Conservation (phyloP, 2,797 vertebrate genomes). For the Rhinella marina region DNA sequence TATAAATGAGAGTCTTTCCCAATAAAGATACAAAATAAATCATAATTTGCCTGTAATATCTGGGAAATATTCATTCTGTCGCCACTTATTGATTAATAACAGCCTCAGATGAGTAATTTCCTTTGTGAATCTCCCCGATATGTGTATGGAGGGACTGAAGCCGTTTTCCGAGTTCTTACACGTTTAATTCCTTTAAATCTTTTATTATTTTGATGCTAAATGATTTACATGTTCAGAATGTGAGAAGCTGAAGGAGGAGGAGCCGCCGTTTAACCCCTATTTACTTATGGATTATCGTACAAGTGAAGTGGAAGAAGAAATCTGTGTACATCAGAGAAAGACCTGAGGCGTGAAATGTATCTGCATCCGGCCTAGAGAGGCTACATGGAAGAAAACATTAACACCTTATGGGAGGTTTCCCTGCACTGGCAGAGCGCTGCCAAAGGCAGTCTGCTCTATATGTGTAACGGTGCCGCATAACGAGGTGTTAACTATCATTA, state of each 20-base stretch:
- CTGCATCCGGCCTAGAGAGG: background rate
- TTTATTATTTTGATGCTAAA: conserved; percentile 11
- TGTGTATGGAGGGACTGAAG: background rate
- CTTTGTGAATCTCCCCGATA: too few relatives aligned
- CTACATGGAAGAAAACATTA: conserved; percentile 26
- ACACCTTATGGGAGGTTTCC: background rate
- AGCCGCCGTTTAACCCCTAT: conserved; percentile 11
- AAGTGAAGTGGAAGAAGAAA: conserved; percentile 32
- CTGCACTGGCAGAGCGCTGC: background rate
- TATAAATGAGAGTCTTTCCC: too few relatives aligned
- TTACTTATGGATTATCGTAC: conserved; percentile 38
- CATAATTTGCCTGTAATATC: too few relatives aligned
- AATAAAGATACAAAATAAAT: too few relatives aligned
- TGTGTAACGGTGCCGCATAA: too few relatives aligned
- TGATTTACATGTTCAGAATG: conserved; percentile 7
- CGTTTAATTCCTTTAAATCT: too few relatives aligned
- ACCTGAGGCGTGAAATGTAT: conserved; percentile 50
- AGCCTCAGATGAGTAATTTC: too few relatives aligned
- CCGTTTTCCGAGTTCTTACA: background rate
- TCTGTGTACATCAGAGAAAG: conserved; percentile 36
- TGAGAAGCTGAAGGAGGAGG: conserved; percentile 14
- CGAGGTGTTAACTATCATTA: too few relatives aligned
- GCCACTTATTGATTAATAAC: too few relatives aligned
- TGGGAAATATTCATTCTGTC: too few relatives aligned
- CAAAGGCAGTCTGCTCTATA: background rate